Evolutionary conservation across 2,888 invertebrate genomes (phyloP), one percentile per base, ranked within the genome.

Genomic region (Leistus spinibarbis): DNA sequence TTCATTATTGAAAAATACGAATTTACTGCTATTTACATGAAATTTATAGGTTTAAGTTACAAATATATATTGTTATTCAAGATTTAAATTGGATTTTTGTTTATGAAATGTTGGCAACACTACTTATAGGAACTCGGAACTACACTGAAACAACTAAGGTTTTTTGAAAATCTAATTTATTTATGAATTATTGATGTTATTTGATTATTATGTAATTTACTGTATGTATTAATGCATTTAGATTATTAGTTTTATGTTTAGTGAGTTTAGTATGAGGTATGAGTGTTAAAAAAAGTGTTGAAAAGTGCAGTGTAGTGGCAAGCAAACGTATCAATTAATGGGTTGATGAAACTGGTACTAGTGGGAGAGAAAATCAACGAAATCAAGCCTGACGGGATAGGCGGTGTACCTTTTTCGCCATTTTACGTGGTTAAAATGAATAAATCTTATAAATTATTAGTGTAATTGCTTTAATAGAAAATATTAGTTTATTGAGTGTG

Each of bases 351-450:
- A 40, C 40, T 40, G 7, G 40, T 40, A 40, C 40, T 40, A 40
- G 40, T 40, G 40, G 71, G 40, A 57, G 64, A 73, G 73, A 73
- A 40, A 40, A 40, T 40, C 40, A 40, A 40, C 40, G 40, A 40
- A 73, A 73, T 73, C 73, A 73, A 73, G 73, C 73, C 67, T 73
- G 67, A 67, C 73, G 73, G 66, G 66, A 69, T 63, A 75, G 75
- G 75, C 75, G 75, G 75, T 75, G 75, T 54, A 69, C 69, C 24
- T 66, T 75, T 40, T 69, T 69, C 69, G 69, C 69, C 75, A 68
- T 69, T 75, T 75, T 75, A 63, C 75, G 75, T 69, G 75, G 69
- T 75, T 75, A 75, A 69, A 66, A 75, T 75, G 75, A 64, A 75
- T 75, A 75, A 69, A 62, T 20, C 40, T 54, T 40, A 69, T 63